Evolutionary conservation across 37 sponge, comb jelly and placozoan genomes (phyloP).

Genomic region (Aphrocallistes beatrix): DNA sequence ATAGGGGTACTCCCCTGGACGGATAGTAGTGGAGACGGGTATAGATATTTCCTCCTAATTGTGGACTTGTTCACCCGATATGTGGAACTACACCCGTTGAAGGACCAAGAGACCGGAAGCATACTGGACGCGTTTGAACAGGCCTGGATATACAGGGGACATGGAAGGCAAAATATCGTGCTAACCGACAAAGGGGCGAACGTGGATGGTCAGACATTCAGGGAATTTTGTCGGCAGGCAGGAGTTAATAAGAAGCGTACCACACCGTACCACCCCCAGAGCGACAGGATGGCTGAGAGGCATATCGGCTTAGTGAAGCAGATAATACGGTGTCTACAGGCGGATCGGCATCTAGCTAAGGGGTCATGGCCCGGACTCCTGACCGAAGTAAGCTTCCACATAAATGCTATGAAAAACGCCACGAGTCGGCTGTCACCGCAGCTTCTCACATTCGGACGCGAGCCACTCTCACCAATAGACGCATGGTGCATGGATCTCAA

Average conservation of each 20-base stretch:
- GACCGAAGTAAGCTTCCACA: neutral
- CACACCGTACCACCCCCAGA: neutral
- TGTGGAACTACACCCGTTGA: neutral
- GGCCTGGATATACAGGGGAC: slow-evolving; percentile 2
- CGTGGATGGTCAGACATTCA: neutral
- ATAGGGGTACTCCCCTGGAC: neutral
- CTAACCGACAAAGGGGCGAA: neutral
- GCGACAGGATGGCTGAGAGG: neutral
- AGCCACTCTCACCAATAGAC: neutral
- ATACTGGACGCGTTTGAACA: neutral
- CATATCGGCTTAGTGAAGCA: neutral
- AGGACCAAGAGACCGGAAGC: neutral
- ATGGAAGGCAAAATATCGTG: neutral
- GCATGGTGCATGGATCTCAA: neutral
- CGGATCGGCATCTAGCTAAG: neutral
- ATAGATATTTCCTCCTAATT: neutral
- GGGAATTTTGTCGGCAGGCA: neutral
- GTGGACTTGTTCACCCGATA: neutral
- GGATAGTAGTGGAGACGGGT: neutral
- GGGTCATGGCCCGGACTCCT: neutral
- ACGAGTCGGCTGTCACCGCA: neutral
- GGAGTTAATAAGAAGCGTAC: neutral
- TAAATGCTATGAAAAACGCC: neutral
- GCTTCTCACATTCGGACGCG: neutral
- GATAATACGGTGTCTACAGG: neutral